Percentiles rank a stretch among this genome's conserved stretches.
Evolutionary conservation across 2,797 vertebrate genomes (phyloP).

Genomic region (Gymnodraco acuticeps): DNA sequence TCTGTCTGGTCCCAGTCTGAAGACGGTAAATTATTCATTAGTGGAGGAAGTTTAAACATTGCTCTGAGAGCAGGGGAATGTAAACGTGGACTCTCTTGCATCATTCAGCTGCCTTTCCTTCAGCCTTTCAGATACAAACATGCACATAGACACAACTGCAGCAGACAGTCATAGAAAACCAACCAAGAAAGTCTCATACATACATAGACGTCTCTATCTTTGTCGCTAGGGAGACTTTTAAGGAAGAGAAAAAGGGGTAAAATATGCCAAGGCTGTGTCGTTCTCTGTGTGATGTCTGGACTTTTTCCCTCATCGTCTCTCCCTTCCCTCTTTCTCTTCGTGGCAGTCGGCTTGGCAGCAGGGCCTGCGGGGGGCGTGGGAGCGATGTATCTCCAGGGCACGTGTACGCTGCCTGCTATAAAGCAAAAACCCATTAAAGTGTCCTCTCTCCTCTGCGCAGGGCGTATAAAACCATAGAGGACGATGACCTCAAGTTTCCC

Average conservation of each 20-base stretch:
- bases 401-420: constrained; percentile 45
- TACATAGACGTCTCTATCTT: constrained; percentile 25
- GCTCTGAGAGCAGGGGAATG: constrained; percentile 56
- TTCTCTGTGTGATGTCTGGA: constrained; percentile 37
- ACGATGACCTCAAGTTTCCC: constrained; percentile 99
- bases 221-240: constrained; percentile 42
- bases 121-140: constrained; percentile 29
- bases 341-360: constrained; percentile 42
- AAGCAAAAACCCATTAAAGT: constrained; percentile 65
- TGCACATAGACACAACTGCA: constrained; percentile 7
- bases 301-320: neutral
- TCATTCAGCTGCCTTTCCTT: constrained; percentile 60
- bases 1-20: constrained; percentile 59
- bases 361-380: constrained; percentile 15
- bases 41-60: constrained; percentile 60
- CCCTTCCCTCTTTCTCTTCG: constrained; percentile 19
- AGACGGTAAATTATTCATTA: constrained; percentile 73
- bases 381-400: constrained; percentile 42
- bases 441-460: constrained; percentile 81
- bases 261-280: constrained; percentile 23
- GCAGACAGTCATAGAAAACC: constrained; percentile 34
- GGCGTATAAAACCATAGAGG: constrained; percentile 99
- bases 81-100: constrained; percentile 64
- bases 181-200: constrained; percentile 24
- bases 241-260: neutral